These are phyloP conservation scores for Sinosuthora webbiana DNA, from an alignment of 2,113 vertebrate genomes.

Conservation along the genomic window DNA sequence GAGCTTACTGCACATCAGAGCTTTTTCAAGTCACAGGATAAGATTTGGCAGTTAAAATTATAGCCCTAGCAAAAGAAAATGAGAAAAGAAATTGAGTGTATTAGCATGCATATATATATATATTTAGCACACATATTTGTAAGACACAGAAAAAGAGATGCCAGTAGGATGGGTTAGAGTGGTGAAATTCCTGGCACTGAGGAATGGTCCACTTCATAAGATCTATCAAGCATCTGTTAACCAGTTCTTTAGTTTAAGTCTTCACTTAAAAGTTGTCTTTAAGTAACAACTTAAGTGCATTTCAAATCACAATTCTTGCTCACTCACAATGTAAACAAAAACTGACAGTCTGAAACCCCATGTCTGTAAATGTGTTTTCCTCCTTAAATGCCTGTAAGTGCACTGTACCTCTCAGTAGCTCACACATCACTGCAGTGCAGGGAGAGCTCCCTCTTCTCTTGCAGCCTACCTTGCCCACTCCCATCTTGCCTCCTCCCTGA, in stretches of 20 bases:
- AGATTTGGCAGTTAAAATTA: not conserved
- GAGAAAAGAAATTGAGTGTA: not conserved
- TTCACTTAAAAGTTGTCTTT: not conserved
- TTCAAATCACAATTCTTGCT: not conserved
- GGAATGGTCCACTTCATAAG: not conserved
- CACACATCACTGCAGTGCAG: not conserved
- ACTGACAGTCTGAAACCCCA: not conserved
- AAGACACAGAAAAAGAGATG: not conserved
- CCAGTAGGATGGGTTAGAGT: not conserved
- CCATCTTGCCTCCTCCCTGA: not conserved
- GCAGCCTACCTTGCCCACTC: not conserved
- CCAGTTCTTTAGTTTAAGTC: not conserved
- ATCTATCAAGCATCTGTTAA: not conserved
- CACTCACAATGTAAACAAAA: not conserved
- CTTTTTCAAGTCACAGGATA: conserved; percentile 3
- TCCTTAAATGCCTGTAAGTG: not conserved
- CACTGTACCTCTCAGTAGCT: not conserved
- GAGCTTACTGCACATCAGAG: not conserved
- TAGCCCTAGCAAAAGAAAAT: not conserved
- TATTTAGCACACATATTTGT: not conserved
- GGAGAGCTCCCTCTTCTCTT: not conserved
- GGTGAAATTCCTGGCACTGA: not conserved
- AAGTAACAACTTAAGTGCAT: not conserved
- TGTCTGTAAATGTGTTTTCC: not conserved
- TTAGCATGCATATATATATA: not conserved